phyloP scores from a whole-genome alignment of 1,140 invertebrate species.

The Bombus huntii region DNA sequence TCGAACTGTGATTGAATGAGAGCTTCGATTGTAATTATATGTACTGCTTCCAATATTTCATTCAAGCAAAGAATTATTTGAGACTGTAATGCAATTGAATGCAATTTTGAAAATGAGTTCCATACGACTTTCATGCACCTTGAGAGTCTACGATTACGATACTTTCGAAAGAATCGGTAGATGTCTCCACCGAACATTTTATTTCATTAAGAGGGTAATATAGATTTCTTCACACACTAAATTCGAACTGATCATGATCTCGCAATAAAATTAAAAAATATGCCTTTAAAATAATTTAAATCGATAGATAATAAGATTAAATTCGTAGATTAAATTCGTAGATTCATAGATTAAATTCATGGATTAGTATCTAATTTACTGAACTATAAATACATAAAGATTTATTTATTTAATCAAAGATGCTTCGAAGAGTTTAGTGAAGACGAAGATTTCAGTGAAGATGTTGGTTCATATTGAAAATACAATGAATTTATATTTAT shows the following conservation, averaged over 20 bases:
- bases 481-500: not conserved
- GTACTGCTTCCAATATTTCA: not conserved
- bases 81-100: not conserved
- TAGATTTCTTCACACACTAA: not conserved
- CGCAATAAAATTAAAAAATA: not conserved
- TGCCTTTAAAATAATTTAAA: not conserved
- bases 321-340: too few relatives aligned
- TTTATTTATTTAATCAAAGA: not conserved
- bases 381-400: too few relatives aligned
- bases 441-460: not conserved
- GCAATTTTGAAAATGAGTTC: conserved; percentile 6
- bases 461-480: not conserved
- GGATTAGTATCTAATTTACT: too few relatives aligned
- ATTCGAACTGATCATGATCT: not conserved
- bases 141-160: not conserved
- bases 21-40: not conserved
- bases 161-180: not conserved
- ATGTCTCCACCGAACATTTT: not conserved
- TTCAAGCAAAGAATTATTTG: not conserved
- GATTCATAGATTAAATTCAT: too few relatives aligned
- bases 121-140: not conserved
- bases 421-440: too few relatives aligned
- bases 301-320: too few relatives aligned
- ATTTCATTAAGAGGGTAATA: not conserved
- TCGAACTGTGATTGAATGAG: not conserved